A percentile compares a stretch with the other conserved stretches of the same genome.
Conservation (phyloP, 1,140 invertebrate genomes). For the Euschistus heros region DNA sequence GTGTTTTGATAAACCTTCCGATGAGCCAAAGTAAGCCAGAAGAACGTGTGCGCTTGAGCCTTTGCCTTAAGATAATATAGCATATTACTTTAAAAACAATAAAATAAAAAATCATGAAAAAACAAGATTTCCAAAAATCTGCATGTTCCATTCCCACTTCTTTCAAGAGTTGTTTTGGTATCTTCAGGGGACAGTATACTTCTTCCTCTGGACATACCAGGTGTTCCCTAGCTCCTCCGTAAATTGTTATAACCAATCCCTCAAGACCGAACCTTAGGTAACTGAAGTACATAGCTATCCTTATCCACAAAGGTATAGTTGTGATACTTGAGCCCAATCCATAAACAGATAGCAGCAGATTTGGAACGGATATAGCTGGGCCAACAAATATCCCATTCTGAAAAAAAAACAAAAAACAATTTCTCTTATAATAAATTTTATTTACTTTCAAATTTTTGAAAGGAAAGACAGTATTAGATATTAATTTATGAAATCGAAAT, state of each 20-base stretch:
- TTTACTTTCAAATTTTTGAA: no score
- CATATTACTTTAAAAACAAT: conserved; percentile 45
- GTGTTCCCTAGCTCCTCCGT: conserved; percentile 56
- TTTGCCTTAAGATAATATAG: conserved; percentile 52
- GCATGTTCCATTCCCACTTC: conserved; percentile 46
- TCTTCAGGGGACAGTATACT: conserved; percentile 55
- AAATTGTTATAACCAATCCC: conserved; percentile 63
- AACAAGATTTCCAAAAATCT: conserved; percentile 48
- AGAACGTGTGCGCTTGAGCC: conserved; percentile 53
- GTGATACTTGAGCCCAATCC: conserved; percentile 55
- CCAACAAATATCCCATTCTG: conserved; percentile 73
- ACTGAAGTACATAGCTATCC: conserved; percentile 67
- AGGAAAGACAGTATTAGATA: no score
- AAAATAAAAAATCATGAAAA: conserved; percentile 44
- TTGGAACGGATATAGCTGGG: conserved; percentile 56
- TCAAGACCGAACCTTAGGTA: conserved; percentile 72
- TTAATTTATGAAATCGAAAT: no score
- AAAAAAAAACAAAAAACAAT: conserved; percentile 30
- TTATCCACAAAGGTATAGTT: conserved; percentile 52
- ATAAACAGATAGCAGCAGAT: conserved; percentile 65
- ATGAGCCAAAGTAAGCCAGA: conserved; percentile 49
- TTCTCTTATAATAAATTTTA: not conserved
- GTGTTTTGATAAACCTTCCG: conserved; percentile 46
- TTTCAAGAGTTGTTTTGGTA: conserved; percentile 32
- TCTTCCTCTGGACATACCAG: conserved; percentile 52